Base-by-base conservation (phyloP, 2,797 vertebrate species). In the Xiphophorus birchmanni region DNA sequence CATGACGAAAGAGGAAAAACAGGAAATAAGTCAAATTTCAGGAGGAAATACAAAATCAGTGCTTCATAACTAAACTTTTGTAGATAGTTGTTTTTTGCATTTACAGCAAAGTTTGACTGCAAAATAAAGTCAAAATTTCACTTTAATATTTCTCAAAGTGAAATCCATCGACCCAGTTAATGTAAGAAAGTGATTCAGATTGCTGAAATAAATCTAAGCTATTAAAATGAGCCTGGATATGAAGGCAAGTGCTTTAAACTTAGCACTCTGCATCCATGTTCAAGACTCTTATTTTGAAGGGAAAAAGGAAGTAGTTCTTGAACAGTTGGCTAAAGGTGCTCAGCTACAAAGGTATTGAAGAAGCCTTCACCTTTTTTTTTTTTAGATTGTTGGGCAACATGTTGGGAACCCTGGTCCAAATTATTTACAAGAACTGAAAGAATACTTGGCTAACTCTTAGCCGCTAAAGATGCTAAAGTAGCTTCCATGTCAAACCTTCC, bases 1-100 rank as follows among this genome's bases (percentile, higher is more conserved):
- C 71, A 79, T 17, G n/a, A 37, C 40, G 48, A 26, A 79, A 74
- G 76, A 80, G 76, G 47, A 76, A 58, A 0, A 44, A 47, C 1
- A 2, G 1, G 40, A 40, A 73, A 44, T 42, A n/a, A 58, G 23
- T 4, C 5, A 79, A 54, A 52, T 0, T 47, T 58, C 32, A 75
- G 65, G 80, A 71, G 60, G 73, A 60, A 42, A 40, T 58, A 69
- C 21, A 42, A 69, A 69, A 10, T 23, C 12, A 11, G 13, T 35
- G 35, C 42, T 23, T 67, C 13, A 42, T 4, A 42, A 42, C 37
- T 26, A 29, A 60, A 52, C 50, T 9, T 52, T 52, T 23, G 9
- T 10, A 11, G 9, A 54, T 23, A 52, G 47, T n/a, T 56, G 1
- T 26, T 29, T 11, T 13, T 56, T 56, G 26, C 10, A 60, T 60